These are phyloP conservation scores for Myiothlypis coronata DNA, from an alignment of 2,797 vertebrate genomes.

Conservation along the genomic window DNA sequence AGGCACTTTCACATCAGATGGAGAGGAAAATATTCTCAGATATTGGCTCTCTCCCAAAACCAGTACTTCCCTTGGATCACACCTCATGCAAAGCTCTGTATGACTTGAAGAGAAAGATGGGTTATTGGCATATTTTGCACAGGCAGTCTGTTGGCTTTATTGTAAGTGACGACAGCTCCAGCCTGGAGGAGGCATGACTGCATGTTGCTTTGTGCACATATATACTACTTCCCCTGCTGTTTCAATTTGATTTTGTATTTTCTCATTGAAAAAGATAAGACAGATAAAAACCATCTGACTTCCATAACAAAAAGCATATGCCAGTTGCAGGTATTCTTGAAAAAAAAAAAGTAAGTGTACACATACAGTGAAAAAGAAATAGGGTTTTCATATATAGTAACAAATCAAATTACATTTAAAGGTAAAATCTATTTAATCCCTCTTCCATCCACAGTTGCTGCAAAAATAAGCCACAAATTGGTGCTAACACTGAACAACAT, in stretches of 20 bases:
- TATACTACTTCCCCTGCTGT: neutral
- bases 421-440: neutral
- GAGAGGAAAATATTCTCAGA: conserved; percentile 48
- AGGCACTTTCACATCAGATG: conserved; percentile 20
- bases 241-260: conserved; percentile 28
- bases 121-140: conserved; percentile 2
- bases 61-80: conserved; percentile 13
- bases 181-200: neutral
- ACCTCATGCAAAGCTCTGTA: conserved; percentile 9
- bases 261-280: neutral
- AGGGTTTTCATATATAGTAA: accelerated
- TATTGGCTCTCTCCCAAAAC: neutral
- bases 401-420: neutral
- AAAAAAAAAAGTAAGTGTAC: neutral
- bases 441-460: neutral
- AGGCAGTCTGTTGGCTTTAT: conserved; percentile 19
- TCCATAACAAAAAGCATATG: neutral
- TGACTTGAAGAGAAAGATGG: conserved; percentile 36
- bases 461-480: neutral
- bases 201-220: conserved; percentile 5
- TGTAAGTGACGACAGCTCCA: neutral
- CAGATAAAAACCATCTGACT: neutral
- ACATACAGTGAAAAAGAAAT: neutral
- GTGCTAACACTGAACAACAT: neutral
- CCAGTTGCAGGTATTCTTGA: neutral